phyloP scores from a whole-genome alignment of 2,113 vertebrate genomes.

The Todiramphus chloris region DNA sequence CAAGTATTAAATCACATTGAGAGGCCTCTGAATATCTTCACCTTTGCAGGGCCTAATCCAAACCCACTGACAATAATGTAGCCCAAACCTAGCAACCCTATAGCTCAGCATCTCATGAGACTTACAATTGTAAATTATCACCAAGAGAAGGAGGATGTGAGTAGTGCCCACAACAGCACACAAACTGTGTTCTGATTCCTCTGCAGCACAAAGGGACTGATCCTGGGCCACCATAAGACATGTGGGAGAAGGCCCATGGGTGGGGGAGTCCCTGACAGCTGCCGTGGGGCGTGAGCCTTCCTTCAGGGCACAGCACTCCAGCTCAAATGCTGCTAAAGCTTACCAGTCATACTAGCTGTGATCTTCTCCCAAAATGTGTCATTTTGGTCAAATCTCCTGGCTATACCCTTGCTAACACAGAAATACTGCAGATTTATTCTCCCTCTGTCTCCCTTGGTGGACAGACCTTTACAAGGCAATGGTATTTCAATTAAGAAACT shows the following conservation, averaged over 20 bases:
- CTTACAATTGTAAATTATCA: not conserved
- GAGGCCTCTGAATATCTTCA: not conserved
- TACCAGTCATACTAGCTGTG: too few relatives aligned
- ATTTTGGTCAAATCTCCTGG: not conserved
- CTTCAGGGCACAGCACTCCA: not conserved
- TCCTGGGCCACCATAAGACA: not conserved
- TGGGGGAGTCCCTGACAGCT: not conserved
- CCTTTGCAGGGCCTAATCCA: not conserved
- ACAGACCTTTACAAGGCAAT: not conserved
- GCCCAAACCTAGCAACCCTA: not conserved
- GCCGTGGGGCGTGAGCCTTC: not conserved
- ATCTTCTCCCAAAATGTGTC: not conserved
- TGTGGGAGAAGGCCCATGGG: not conserved
- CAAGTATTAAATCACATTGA: not conserved
- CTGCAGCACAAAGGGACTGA: not conserved
- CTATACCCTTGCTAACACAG: not conserved
- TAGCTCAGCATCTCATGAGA: not conserved
- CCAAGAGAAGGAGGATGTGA: not conserved
- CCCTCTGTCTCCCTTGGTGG: not conserved
- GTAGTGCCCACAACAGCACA: rapidly evolving
- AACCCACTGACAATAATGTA: not conserved
- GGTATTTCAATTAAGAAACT: not conserved
- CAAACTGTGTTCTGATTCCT: not conserved
- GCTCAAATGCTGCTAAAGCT: not conserved
- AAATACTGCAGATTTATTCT: not conserved